These are phyloP conservation scores for Mystacides longicornis DNA, from an alignment of 2,888 invertebrate genomes.

Conservation along the genomic window DNA sequence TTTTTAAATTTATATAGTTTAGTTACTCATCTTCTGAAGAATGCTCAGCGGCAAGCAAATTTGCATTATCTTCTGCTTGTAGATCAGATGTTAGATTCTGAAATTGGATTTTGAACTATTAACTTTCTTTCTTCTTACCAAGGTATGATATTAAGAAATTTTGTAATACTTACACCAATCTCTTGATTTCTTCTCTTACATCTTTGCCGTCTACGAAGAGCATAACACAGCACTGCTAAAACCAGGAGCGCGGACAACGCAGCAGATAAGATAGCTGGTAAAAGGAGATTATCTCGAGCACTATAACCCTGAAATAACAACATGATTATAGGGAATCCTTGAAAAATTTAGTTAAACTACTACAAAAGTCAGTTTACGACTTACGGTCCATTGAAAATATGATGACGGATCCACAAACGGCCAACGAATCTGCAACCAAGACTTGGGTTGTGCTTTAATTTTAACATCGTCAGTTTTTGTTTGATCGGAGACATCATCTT, in stretches of 20 bases:
- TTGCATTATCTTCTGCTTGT: constrained; percentile 46
- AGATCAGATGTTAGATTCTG: constrained; percentile 42
- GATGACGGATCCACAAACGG: constrained; percentile 58
- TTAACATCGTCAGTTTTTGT: constrained; percentile 36
- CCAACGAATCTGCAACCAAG: constrained; percentile 58
- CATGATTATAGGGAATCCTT: background rate
- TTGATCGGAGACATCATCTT: constrained; percentile 46
- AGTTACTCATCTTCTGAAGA: constrained; percentile 36
- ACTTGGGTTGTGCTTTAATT: constrained; percentile 30
- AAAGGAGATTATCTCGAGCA: constrained; percentile 50
- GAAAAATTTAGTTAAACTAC: background rate
- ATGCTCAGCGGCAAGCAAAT: constrained; percentile 44
- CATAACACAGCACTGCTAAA: constrained; percentile 46
- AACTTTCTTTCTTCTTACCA: no score
- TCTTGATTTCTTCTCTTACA: constrained; percentile 36
- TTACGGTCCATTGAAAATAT: constrained; percentile 61
- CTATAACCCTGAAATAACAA: constrained; percentile 46
- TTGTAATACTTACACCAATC: constrained; percentile 36
- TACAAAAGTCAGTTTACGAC: constrained; percentile 28
- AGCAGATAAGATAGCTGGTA: constrained; percentile 44
- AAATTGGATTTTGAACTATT: constrained; percentile 29
- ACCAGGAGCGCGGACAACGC: constrained; percentile 46
- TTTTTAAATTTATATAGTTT: background rate
- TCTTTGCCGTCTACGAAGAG: constrained; percentile 44
- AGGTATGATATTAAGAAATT: background rate